Conservation (phyloP, 2,113 vertebrate genomes). For the Laticauda laticaudata region DNA sequence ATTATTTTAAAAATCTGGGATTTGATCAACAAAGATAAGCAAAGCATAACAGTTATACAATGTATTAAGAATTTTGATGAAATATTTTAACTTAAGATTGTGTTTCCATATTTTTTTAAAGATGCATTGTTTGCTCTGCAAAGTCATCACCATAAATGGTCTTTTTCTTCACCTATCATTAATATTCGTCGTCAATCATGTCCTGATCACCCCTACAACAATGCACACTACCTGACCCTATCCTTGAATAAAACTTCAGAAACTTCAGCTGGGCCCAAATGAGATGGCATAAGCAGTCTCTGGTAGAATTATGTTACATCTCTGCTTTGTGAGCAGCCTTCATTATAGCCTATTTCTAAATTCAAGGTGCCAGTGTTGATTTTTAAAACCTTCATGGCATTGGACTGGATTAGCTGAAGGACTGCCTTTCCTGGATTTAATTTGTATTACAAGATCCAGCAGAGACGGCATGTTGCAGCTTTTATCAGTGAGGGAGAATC, state of each 20-base stretch:
- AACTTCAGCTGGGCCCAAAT: background rate
- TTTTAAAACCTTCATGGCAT: background rate
- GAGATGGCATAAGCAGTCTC: background rate
- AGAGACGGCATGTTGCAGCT: too few species aligned
- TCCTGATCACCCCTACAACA: background rate
- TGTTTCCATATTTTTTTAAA: conserved; percentile 31
- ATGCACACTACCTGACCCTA: background rate
- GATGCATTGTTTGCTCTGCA: background rate
- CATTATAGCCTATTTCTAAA: background rate
- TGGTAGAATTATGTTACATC: background rate
- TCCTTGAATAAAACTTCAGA: background rate
- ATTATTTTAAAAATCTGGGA: conserved; percentile 47
- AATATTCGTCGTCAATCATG: background rate
- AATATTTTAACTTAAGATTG: conserved; percentile 35
- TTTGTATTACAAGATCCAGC: too few species aligned
- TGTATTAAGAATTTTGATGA: conserved; percentile 25
- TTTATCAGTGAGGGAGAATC: background rate
- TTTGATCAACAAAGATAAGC: conserved; percentile 46
- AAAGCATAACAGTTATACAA: conserved; percentile 20
- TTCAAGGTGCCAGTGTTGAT: background rate
- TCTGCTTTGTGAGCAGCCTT: background rate
- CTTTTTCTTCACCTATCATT: conserved; percentile 26
- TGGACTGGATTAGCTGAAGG: background rate
- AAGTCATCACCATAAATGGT: background rate
- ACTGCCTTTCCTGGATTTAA: background rate